Base-by-base conservation (phyloP, 1,140 invertebrate genomes). In the Luehdorfia chinensis region DNA sequence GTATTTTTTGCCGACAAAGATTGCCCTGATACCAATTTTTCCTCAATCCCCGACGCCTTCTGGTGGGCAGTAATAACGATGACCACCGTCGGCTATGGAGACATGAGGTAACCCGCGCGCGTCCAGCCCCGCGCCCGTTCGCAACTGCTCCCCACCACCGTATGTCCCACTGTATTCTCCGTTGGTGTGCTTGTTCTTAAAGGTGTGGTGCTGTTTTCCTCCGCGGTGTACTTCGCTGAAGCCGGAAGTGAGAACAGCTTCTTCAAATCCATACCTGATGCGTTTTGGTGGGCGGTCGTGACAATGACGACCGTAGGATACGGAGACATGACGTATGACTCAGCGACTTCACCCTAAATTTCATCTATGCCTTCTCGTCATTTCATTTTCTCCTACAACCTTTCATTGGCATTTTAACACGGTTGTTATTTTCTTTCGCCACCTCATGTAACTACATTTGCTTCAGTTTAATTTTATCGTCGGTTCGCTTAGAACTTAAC, bases 281-380 rank as follows among this genome's bases (percentile, higher is more conserved):
- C 96, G 86, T 99, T 99, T 92, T 99, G 97, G 98, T 99, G 97
- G 97, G 95, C 95, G 84, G 96, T 99, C 86, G 97, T 99, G 87
- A 99, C 97, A 88, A 99, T 99, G 97, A 95, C 97, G 88, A 99
- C 97, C 89, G 97, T 99, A 88, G 98, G 98, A 90, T 99, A 99
- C 93, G 98, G 98, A 91, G 98, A 99, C 91, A 99, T 99, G 97
- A 97, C 95, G 94, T 96, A 96, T 94, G 94, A 93, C 93, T 75
- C 75, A 76, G 73, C 65, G 72, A 79, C 69, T 71, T 75, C 76
- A 77, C 56, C 69, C 66, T 71, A 73, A 75, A 69, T 71, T 73
- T 79, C 74, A 75, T 85, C 50, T 72, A 64, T 69, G 73, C 78
- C 68, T 78, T 75, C 67, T 75, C 73, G 70, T 76, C 75, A 79